These are phyloP conservation scores for Seison nebaliae DNA, from an alignment of 1,140 invertebrate genomes.

Conservation along the genomic window DNA sequence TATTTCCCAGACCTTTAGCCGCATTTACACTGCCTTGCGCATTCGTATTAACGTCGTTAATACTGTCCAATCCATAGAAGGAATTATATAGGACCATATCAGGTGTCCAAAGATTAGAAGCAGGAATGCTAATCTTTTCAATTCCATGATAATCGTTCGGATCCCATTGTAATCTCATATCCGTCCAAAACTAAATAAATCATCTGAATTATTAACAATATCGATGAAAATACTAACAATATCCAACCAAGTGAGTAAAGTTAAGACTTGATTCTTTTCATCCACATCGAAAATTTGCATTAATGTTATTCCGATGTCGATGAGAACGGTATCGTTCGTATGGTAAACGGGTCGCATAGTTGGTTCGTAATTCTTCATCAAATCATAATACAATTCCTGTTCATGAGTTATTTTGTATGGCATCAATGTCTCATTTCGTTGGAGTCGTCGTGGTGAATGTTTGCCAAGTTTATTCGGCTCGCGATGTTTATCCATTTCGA, in stretches of 20 bases:
- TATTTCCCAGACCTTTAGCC: too few relatives aligned
- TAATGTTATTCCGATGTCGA: conserved; percentile 18
- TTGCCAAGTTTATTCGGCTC: too few relatives aligned
- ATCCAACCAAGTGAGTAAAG: conserved; percentile 37
- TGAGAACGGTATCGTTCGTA: conserved; percentile 15
- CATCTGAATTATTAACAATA: too few relatives aligned
- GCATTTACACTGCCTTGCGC: too few relatives aligned
- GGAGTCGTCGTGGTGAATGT: too few relatives aligned
- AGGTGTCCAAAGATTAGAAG: conserved; percentile 52
- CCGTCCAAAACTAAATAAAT: conserved; percentile 85
- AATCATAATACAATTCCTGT: too few relatives aligned
- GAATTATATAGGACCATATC: conserved; percentile 12
- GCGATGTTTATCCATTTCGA: too few relatives aligned
- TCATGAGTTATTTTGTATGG: too few relatives aligned
- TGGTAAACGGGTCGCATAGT: conserved; percentile 18
- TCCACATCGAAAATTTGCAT: conserved; percentile 28
- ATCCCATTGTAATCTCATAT: conserved; percentile 87
- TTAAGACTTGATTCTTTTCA: conserved; percentile 38
- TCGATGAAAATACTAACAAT: too few relatives aligned
- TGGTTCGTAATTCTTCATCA: conserved; percentile 16
- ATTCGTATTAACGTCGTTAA: too few relatives aligned
- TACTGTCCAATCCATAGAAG: too few relatives aligned
- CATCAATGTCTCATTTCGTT: too few relatives aligned
- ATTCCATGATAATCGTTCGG: conserved; percentile 72
- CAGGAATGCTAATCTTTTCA: conserved; percentile 37